Conservation (phyloP, 2,113 vertebrate genomes). For the Colinus virginianus region DNA sequence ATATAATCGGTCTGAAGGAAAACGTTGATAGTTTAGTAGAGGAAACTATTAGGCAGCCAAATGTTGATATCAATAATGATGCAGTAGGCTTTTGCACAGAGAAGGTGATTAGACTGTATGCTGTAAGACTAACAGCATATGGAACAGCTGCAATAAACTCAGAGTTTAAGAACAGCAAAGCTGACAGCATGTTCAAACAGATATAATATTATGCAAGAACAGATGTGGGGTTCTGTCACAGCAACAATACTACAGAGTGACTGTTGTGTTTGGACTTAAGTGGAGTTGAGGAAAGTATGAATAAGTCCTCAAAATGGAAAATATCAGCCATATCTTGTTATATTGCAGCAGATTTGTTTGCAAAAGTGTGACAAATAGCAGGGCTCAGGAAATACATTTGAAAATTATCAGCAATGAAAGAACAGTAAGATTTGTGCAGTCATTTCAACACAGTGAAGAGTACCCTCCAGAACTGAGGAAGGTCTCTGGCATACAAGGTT, state of each 20-base stretch:
- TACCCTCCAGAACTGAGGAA: background rate
- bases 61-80: slow-evolving; percentile 46
- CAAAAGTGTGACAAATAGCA: slow-evolving; percentile 50
- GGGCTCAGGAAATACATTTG: slow-evolving; percentile 44
- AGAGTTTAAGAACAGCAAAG: slow-evolving; percentile 29
- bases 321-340: slow-evolving; percentile 51
- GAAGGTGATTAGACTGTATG: background rate
- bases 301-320: slow-evolving; percentile 55
- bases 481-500: slow-evolving; percentile 23
- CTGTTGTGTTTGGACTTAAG: slow-evolving; percentile 31
- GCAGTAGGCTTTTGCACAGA: slow-evolving; percentile 3
- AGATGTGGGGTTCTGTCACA: slow-evolving; percentile 2
- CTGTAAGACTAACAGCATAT: background rate
- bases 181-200: slow-evolving; percentile 32
- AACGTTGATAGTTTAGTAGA: slow-evolving; percentile 7
- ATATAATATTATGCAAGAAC: slow-evolving; percentile 29
- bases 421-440: background rate
- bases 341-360: slow-evolving; percentile 48
- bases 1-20: background rate
- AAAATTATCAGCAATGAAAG: slow-evolving; percentile 31
- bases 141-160: slow-evolving; percentile 39
- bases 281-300: slow-evolving; percentile 45
- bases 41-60: slow-evolving; percentile 42
- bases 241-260: slow-evolving; percentile 29
- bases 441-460: background rate